Base-by-base conservation (phyloP, 2,797 vertebrate genomes). In the Gorsachius magnificus region DNA sequence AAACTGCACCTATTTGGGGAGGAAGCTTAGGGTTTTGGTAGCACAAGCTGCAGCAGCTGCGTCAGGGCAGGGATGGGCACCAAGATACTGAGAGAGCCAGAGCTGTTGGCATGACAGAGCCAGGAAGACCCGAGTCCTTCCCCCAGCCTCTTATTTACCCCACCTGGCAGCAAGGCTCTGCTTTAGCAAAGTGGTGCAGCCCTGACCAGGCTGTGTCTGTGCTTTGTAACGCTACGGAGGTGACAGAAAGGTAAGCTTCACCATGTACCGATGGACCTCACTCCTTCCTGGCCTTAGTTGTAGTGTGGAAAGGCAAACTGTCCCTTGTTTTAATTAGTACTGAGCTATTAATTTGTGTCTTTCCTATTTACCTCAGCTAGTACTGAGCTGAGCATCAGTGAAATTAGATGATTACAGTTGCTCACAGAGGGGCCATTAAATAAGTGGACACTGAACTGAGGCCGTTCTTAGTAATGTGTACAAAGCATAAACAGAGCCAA, bases 211-310 rank as follows among this genome's bases (percentile, higher is more conserved):
- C 56, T 29, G 20, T n/a, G 35, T 13, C 53, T 7, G 0, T 58
- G 54, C 56, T 66, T 43, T 25, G 31, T 43, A 29, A 26, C 1
- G 0, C 75, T 53, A 10, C 15, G 26, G 66, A 41, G 60, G 22
- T 21, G 53, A 16, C 21, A 45, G 38, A 33, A 82, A 70, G 20
- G 36, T 26, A 26, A 74, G 31, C 69, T 58, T n/a, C 28, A 65
- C 26, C 26, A 4, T 0, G 2, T 26, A 33, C 24, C 43, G 6
- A 4, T 0, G 3, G 12, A 7, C 36, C 45, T 60, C 5, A 0
- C 18, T 54, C 33, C 51, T 83, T 29, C 0, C 0, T 54, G 60
- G 61, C 45, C 29, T 92, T 41, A 29, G 11, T 6, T 2, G 0
- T n/a, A 24, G 15, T 11, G 15, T 24, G 53, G 75, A 63, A 79